Percentiles rank a stretch among this genome's conserved stretches.
phyloP scores from a whole-genome alignment of 2,113 vertebrate genomes.

The Saimiri boliviensis region DNA sequence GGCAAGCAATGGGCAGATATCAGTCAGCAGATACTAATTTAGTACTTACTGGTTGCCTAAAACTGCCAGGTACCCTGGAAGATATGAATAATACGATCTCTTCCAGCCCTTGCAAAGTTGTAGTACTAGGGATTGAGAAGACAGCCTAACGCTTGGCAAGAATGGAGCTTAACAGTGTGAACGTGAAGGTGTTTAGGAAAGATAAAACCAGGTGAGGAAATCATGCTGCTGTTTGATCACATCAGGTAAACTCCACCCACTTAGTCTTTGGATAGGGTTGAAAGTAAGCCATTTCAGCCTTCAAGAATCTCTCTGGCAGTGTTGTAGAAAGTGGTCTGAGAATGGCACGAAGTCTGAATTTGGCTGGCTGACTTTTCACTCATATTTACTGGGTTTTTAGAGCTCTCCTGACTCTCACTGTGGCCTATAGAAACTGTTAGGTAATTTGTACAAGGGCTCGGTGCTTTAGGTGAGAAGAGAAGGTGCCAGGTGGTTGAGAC shows the following conservation, averaged over 20 bases:
- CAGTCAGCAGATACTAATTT: not conserved
- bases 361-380: not conserved
- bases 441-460: not conserved
- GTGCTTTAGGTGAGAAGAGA: not conserved
- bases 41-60: not conserved
- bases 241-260: not conserved
- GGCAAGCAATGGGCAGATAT: not conserved
- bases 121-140: not conserved
- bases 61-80: not conserved
- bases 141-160: not conserved
- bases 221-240: not conserved
- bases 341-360: not conserved
- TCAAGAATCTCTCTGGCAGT: not conserved
- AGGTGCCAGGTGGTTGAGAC: not conserved
- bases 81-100: rapidly evolving
- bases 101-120: not conserved
- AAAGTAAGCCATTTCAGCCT: not conserved
- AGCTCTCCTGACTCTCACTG: not conserved
- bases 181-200: not conserved
- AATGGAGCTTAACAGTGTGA: not conserved
- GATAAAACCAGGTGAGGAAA: not conserved
- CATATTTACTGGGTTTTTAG: not conserved
- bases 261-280: not conserved
- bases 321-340: not conserved
- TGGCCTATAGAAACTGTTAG: not conserved